Base-by-base conservation (phyloP, 2,888 invertebrate species). In the Emesis russula region DNA sequence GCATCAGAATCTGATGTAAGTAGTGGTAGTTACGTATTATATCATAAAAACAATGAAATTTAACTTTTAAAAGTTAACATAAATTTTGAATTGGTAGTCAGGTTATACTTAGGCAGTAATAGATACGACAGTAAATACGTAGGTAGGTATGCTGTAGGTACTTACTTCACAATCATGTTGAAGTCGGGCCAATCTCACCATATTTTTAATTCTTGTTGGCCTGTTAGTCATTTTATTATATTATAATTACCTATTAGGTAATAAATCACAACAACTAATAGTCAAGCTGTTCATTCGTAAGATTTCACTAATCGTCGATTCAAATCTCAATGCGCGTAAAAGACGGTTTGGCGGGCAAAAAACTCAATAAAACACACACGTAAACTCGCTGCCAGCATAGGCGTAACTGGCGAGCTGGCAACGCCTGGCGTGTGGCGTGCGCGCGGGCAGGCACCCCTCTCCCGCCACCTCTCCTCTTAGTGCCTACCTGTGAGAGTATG, bases 1-100 rank as follows among this genome's bases (percentile, higher is more conserved):
- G 58, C 58, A 58, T 58, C 58, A 58, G 58, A 58, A 58, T 58
- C 58, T 58, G 58, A 58, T 58, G 58, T 58, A 58, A 58, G 58
- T 58, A 58, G 58, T 58, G 58, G 58, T 58, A 58, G 58, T 58
- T 58, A 58, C 58, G 58, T 53, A 53, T 53, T 53, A 53, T 53
- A 53, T 53, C 53, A 53, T 53, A 53, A 53, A 58, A 58, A 58
- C 58, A 58, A 58, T 58, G 58, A 58, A 58, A 58, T 58, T 58
- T 58, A 58, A 58, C 58, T 58, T 58, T 58, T 58, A 58, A 58
- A 58, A 58, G 58, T 58, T 58, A 58, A 58, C 58, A 58, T 58
- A 58, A 58, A 58, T 58, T 58, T 58, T 58, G 58, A 58, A 58
- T 58, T 58, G 58, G 58, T 58, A 58, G 58, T 58, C 58, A 58